Percentiles rank a stretch among this genome's conserved stretches.
Conservation (phyloP, 1,140 invertebrate species). For the Mizuhopecten yessoensis region DNA sequence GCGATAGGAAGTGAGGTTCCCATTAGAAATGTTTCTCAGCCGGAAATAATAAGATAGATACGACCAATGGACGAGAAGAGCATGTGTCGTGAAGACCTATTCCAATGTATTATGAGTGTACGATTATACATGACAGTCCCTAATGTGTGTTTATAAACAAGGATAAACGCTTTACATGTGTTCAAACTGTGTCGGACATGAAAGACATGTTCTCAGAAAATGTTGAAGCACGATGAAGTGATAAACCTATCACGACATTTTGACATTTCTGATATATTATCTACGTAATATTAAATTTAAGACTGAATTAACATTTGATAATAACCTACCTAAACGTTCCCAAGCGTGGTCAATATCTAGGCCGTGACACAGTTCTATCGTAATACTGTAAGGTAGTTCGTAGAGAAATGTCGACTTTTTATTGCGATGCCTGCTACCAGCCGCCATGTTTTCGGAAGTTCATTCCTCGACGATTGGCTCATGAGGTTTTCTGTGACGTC, state of each 20-base stretch:
- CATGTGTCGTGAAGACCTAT: no score
- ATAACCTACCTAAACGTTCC: constrained; percentile 62
- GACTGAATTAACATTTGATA: background rate
- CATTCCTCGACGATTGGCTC: background rate
- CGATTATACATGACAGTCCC: no score
- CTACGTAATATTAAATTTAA: background rate
- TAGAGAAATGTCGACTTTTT: constrained; percentile 54
- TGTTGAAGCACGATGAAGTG: no score
- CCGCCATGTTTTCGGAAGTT: constrained; percentile 32
- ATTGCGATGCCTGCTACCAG: constrained; percentile 42
- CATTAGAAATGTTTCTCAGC: no score
- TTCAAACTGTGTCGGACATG: no score
- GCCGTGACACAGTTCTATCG: constrained; percentile 57
- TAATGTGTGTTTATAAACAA: no score
- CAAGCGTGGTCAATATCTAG: constrained; percentile 61
- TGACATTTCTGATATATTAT: background rate
- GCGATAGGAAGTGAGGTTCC: background rate
- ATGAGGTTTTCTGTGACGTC: background rate
- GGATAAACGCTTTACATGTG: no score
- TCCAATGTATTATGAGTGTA: no score
- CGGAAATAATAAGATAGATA: no score
- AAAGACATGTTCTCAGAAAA: no score
- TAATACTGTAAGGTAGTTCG: constrained; percentile 61
- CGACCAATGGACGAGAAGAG: no score
- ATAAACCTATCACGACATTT: background rate